Evolutionary conservation across 2,113 vertebrate species (phyloP).

Genomic region (Caloenas nicobarica): DNA sequence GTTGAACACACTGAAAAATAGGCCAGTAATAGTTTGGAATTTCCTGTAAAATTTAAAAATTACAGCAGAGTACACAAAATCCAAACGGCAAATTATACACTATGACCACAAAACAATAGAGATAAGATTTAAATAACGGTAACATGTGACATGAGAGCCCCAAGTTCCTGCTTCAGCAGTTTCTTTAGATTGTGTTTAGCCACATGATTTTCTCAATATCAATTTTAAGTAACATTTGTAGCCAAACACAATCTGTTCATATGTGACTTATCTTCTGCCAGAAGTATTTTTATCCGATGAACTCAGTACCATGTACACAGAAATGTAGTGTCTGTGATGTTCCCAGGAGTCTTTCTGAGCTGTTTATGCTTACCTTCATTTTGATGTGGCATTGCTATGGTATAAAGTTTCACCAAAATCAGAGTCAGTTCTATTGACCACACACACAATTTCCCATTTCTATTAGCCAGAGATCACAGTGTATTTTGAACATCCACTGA

Average conservation of each 20-base stretch:
- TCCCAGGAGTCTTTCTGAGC: not conserved
- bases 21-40: conserved; percentile 48
- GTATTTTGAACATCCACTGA: not conserved
- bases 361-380: conserved; percentile 2
- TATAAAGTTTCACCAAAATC: not conserved
- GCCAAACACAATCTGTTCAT: conserved; percentile 49
- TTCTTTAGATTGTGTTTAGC: conserved; percentile 49
- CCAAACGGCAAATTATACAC: conserved; percentile 68
- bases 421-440: not conserved
- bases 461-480: not conserved
- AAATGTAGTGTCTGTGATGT: not conserved
- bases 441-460: not conserved
- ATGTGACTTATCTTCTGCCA: conserved; percentile 65
- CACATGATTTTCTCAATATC: conserved; percentile 62
- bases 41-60: conserved; percentile 57
- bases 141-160: not conserved
- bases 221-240: conserved; percentile 65
- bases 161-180: conserved; percentile 48
- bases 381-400: not conserved
- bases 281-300: conserved; percentile 47
- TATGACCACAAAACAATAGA: conserved; percentile 38
- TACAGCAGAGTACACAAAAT: conserved; percentile 41
- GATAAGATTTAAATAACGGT: conserved; percentile 56
- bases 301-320: not conserved
- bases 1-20: conserved; percentile 8